These are phyloP conservation scores for Ceratina australensis DNA, from an alignment of 1,140 invertebrate genomes.

Conservation along the genomic window DNA sequence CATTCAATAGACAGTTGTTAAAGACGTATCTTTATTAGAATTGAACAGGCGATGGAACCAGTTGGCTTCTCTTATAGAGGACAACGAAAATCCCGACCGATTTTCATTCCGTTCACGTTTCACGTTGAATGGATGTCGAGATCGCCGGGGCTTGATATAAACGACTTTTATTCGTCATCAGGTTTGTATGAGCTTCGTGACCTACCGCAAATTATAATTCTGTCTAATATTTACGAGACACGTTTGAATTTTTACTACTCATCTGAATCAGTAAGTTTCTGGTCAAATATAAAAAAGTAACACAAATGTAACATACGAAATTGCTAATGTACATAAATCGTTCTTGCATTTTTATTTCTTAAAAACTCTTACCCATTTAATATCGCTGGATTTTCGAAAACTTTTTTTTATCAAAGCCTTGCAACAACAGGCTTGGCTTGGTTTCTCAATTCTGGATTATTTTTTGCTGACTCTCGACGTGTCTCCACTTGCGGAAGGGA, in stretches of 20 bases:
- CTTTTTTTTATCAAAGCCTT: too few relatives aligned
- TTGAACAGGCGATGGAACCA: background rate
- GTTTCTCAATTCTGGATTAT: background rate
- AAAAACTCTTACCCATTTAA: too few relatives aligned
- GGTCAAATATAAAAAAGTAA: too few relatives aligned
- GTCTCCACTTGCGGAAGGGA: background rate
- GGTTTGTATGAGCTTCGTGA: background rate
- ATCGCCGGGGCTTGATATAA: background rate
- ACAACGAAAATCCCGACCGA: background rate
- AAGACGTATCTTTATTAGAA: background rate
- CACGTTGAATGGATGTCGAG: background rate
- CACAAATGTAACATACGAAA: too few relatives aligned
- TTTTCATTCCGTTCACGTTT: slow-evolving; percentile 17
- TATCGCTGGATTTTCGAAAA: too few relatives aligned
- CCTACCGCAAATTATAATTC: background rate
- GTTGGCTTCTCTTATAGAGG: background rate
- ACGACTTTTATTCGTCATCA: background rate
- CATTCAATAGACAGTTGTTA: too few relatives aligned
- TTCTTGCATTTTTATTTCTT: too few relatives aligned
- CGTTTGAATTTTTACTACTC: too few relatives aligned
- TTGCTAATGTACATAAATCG: too few relatives aligned
- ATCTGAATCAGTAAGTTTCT: too few relatives aligned
- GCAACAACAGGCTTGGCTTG: too few relatives aligned
- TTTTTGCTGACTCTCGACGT: background rate
- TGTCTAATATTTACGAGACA: too few relatives aligned